These are phyloP conservation scores for Dicrurus megarhynchus DNA, from an alignment of 2,113 vertebrate genomes.

Conservation along the genomic window DNA sequence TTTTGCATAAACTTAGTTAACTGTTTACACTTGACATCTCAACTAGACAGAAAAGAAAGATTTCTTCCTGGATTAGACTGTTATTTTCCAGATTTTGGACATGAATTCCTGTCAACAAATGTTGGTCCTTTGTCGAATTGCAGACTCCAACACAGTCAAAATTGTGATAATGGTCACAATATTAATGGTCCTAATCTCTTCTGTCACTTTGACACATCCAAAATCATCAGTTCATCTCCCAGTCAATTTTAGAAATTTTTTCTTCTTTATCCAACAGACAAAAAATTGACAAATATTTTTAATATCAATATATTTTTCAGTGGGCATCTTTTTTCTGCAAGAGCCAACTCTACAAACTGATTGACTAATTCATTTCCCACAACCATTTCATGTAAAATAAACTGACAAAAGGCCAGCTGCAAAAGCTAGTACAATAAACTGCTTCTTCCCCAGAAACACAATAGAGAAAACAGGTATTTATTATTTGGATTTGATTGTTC, in stretches of 20 bases:
- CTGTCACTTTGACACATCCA: neutral
- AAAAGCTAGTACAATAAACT: neutral
- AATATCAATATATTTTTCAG: neutral
- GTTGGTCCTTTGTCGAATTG: neutral
- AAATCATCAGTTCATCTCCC: neutral
- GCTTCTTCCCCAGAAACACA: neutral
- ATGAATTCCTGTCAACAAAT: neutral
- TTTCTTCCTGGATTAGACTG: neutral
- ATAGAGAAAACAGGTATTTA: constrained; percentile 5
- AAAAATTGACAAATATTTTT: neutral
- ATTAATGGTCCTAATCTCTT: neutral
- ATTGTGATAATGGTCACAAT: neutral
- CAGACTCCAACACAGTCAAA: neutral
- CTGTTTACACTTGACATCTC: neutral
- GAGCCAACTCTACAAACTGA: neutral
- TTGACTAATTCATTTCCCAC: neutral
- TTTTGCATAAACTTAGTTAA: neutral
- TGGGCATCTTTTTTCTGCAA: neutral
- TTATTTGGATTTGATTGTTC: neutral
- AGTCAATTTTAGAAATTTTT: neutral
- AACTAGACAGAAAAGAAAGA: neutral
- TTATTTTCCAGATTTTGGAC: neutral
- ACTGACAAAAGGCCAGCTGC: constrained; percentile 1
- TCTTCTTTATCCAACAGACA: neutral
- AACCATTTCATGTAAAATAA: neutral